Base-by-base conservation (phyloP, 1,140 invertebrate genomes). In the Drosophila rufa region DNA sequence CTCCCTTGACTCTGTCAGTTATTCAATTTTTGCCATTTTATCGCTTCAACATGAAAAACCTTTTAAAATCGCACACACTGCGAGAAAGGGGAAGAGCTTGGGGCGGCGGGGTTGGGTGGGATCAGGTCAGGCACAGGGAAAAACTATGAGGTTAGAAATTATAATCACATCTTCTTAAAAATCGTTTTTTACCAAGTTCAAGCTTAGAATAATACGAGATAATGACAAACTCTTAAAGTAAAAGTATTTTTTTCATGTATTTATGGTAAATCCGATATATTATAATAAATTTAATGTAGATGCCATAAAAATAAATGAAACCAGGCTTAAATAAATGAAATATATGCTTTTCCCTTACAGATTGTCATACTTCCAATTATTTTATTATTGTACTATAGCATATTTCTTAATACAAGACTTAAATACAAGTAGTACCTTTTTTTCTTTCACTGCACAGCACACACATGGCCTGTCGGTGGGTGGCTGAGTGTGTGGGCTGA, bases 21-120 rank as follows among this genome's bases (percentile, higher is more conserved):
- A 87, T 80, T 83, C 83, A 87, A 87, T 89, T 83, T 89, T 78
- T 78, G 77, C 77, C 77, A 79, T 75, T 89, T 89, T 89, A 87
- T 87, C 82, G 82, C 69, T 71, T 17, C 19, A 42, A 87, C 84
- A 87, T 65, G 84, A 56, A 87, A 87, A 87, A 89, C 84, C 84
- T 87, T 87, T 87, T 87, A 89, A 83, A 78, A 64, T 71, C 82
- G 50, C 64, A 42, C 60, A 74, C 75, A 79, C 70, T 85, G 56
- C 43, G 51, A 27, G 40, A 55, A 56, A 58, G 47, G 48, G 40
- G 46, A 9, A 12, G 3, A 22, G 40, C 33, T 38, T 22, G 12
- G 22, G 38, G 33, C 19, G 14, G 30, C 9, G 40, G 38, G 19
- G n/a, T 14, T 30, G 27, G 43, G 11, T 4, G 4, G n/a, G 27